These are phyloP conservation scores for Melanostigma gelatinosum DNA, from an alignment of 2,113 vertebrate genomes.

Conservation along the genomic window DNA sequence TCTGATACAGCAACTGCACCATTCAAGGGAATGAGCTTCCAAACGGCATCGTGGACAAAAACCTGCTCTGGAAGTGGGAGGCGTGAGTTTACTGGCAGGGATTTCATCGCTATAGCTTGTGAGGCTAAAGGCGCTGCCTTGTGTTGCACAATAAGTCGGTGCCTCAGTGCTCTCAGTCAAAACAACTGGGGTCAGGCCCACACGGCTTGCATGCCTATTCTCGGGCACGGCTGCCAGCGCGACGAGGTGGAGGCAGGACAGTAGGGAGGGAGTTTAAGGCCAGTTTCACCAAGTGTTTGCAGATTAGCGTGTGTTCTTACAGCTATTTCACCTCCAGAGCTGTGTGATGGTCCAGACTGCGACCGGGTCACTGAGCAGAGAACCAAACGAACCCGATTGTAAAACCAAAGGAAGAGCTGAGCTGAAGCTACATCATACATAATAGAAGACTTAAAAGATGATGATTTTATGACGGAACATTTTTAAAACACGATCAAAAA, in stretches of 20 bases:
- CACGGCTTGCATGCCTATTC: conserved; percentile 69
- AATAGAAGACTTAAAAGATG: neutral
- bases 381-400: conserved; percentile 2
- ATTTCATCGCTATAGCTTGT: conserved; percentile 13
- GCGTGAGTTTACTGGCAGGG: conserved; percentile 31
- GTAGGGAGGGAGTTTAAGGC: conserved; percentile 28
- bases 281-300: conserved; percentile 44
- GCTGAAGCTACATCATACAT: neutral
- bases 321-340: conserved; percentile 48
- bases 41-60: conserved; percentile 20
- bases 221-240: conserved; percentile 47
- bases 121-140: conserved; percentile 37
- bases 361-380: conserved; percentile 38
- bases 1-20: conserved; percentile 29
- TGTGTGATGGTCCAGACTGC: conserved; percentile 42
- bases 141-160: conserved; percentile 68
- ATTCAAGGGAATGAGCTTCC: conserved; percentile 10
- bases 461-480: neutral
- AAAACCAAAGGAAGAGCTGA: neutral
- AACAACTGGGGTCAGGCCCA: conserved; percentile 73
- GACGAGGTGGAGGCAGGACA: conserved; percentile 30
- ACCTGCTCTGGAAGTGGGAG: neutral
- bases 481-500: neutral
- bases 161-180: conserved; percentile 81
- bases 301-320: conserved; percentile 43